phyloP scores from a whole-genome alignment of 2,797 vertebrate species.

The Gobio occitaniae region DNA sequence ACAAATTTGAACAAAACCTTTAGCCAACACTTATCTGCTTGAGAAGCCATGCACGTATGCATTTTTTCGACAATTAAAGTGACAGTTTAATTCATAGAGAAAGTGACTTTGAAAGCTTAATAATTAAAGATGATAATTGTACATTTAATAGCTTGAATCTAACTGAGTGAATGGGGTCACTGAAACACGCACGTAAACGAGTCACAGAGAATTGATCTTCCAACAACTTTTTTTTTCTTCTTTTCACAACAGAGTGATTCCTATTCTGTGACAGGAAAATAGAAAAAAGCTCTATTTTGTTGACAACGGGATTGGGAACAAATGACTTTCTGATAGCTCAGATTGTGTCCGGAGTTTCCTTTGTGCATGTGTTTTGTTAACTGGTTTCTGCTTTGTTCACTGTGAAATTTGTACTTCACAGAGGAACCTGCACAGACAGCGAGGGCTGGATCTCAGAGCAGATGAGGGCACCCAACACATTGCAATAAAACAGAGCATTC shows the following conservation, averaged over 20 bases:
- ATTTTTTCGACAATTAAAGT: background rate
- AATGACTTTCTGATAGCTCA: constrained; percentile 57
- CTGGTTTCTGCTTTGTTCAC: constrained; percentile 39
- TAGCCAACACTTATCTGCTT: constrained; percentile 4
- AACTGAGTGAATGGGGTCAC: constrained; percentile 11
- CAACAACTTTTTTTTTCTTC: background rate
- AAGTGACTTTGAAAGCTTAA: constrained; percentile 40
- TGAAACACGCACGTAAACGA: background rate
- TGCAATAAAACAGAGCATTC: constrained; percentile 36
- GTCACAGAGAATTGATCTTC: background rate
- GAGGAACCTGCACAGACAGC: constrained; percentile 36
- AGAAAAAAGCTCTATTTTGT: constrained; percentile 34
- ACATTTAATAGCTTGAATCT: constrained; percentile 31
- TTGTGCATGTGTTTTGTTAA: constrained; percentile 44
- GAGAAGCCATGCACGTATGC: background rate
- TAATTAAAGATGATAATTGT: constrained; percentile 28
- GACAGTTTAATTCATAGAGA: constrained; percentile 12
- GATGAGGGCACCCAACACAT: constrained; percentile 14
- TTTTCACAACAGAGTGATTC: background rate
- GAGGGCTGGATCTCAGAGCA: constrained; percentile 15
- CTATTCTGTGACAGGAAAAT: constrained; percentile 33
- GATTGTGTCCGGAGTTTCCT: constrained; percentile 47
- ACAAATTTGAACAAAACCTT: background rate
- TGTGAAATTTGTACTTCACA: constrained; percentile 39
- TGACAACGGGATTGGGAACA: constrained; percentile 45